These are phyloP conservation scores for Jacana jacana DNA, from an alignment of 2,113 vertebrate genomes.

Conservation along the genomic window DNA sequence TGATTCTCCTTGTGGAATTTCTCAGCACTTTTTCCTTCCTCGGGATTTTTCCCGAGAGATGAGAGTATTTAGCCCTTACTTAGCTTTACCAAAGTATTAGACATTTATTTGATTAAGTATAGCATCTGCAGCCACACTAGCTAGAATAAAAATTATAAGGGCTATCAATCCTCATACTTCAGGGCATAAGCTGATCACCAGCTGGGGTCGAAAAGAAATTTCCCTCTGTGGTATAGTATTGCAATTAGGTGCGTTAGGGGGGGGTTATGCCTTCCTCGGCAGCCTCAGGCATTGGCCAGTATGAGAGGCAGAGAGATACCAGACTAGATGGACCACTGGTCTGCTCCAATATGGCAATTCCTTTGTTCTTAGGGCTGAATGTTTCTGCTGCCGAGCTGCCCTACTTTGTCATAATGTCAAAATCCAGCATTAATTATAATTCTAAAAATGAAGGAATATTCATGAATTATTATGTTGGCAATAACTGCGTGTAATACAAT, in stretches of 20 bases:
- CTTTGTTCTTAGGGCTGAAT: slow-evolving; percentile 51
- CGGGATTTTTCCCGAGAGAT: slow-evolving; percentile 25
- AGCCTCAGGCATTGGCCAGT: slow-evolving; percentile 51
- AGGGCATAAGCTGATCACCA: slow-evolving; percentile 70
- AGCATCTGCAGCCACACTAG: slow-evolving; percentile 55
- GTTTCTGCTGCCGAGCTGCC: slow-evolving; percentile 8
- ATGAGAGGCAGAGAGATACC: slow-evolving; percentile 24
- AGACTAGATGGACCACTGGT: slow-evolving; percentile 45
- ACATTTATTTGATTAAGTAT: slow-evolving; percentile 67
- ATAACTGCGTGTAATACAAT: slow-evolving; percentile 58
- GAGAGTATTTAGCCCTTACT: slow-evolving; percentile 55
- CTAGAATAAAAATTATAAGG: slow-evolving; percentile 67
- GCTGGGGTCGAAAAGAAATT: slow-evolving; percentile 61
- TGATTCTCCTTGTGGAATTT: slow-evolving; percentile 62
- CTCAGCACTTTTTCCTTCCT: slow-evolving; percentile 54
- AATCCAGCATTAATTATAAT: slow-evolving; percentile 62
- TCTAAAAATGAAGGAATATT: slow-evolving; percentile 71
- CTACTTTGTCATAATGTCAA: slow-evolving; percentile 65
- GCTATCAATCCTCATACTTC: slow-evolving; percentile 72
- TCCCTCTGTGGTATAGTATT: slow-evolving; percentile 53
- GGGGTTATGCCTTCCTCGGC: slow-evolving; percentile 36
- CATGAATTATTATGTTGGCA: slow-evolving; percentile 70
- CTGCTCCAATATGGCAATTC: slow-evolving; percentile 48
- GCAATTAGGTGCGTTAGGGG: slow-evolving; percentile 55
- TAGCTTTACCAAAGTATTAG: slow-evolving; percentile 66